These are phyloP conservation scores for Euzophera pinguis DNA, from an alignment of 2,888 invertebrate species.

Conservation along the genomic window DNA sequence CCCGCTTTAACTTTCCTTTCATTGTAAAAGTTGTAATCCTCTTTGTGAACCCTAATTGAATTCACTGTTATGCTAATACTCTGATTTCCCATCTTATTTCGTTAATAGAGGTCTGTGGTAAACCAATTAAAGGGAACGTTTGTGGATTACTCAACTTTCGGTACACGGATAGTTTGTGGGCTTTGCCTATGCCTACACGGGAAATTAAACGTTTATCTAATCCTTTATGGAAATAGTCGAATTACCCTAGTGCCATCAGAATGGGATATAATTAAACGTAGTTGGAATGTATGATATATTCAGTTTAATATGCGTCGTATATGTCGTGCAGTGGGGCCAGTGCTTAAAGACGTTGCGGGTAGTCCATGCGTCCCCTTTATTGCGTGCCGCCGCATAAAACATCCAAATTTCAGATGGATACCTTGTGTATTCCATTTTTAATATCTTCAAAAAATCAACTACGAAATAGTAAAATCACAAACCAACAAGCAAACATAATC, in stretches of 20 bases:
- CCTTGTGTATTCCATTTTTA: not conserved
- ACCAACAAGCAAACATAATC: no score
- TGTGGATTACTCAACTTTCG: conserved; percentile 74
- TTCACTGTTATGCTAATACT: conserved; percentile 80
- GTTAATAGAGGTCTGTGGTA: conserved; percentile 78
- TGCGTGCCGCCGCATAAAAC: conserved; percentile 24
- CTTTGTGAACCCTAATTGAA: conserved; percentile 79
- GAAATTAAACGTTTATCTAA: conserved; percentile 53
- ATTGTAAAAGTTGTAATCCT: conserved; percentile 80
- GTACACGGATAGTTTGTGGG: conserved; percentile 63
- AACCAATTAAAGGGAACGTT: conserved; percentile 77
- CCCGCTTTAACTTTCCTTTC: conserved; percentile 71
- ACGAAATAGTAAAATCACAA: no score
- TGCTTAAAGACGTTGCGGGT: conserved; percentile 31
- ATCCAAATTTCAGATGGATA: not conserved
- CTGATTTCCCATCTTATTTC: conserved; percentile 79
- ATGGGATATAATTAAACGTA: conserved; percentile 30
- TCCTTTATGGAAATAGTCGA: conserved; percentile 42
- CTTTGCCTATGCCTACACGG: conserved; percentile 45
- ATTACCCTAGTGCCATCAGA: conserved; percentile 31
- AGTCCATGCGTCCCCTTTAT: conserved; percentile 55
- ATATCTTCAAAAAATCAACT: no score
- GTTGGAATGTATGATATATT: conserved; percentile 31
- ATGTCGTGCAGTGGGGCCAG: conserved; percentile 27
- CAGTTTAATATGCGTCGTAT: conserved; percentile 33